phyloP scores from a whole-genome alignment of 2,113 vertebrate species.

The Pycnonotus jocosus region DNA sequence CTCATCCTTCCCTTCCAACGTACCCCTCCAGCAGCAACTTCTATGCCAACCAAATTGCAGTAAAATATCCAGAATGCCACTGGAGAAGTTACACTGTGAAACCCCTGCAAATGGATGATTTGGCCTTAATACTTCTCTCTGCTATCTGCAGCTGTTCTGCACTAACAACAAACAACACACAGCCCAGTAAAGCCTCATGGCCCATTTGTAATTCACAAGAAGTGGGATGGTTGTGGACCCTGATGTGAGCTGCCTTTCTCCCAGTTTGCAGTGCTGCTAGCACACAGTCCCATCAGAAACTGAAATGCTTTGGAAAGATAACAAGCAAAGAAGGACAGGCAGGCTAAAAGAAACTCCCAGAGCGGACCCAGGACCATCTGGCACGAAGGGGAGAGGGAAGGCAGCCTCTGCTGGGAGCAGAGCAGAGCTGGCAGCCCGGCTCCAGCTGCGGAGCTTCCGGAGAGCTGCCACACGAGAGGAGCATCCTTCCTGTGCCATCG shows the following conservation, averaged over 20 bases:
- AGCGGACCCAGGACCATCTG: neutral
- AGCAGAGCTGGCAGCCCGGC: neutral
- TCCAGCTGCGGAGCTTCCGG: neutral
- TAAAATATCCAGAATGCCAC: neutral
- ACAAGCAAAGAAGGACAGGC: neutral
- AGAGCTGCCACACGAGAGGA: neutral
- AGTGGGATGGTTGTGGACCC: rapidly evolving
- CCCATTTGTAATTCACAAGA: neutral
- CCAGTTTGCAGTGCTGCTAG: neutral
- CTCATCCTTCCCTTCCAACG: neutral
- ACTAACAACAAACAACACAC: neutral
- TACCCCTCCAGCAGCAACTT: neutral
- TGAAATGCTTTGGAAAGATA: neutral
- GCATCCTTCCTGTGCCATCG: neutral
- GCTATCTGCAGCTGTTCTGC: neutral
- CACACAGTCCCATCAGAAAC: neutral
- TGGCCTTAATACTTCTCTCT: neutral
- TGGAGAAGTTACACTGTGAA: neutral
- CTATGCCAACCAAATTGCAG: neutral
- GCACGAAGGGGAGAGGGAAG: rapidly evolving
- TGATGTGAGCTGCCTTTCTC: neutral
- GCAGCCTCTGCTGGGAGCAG: neutral
- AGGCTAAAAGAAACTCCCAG: neutral
- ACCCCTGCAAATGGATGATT: neutral
- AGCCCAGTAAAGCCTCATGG: neutral